Base-by-base conservation (phyloP, 2,888 invertebrate genomes). In the Rotaria socialis region DNA sequence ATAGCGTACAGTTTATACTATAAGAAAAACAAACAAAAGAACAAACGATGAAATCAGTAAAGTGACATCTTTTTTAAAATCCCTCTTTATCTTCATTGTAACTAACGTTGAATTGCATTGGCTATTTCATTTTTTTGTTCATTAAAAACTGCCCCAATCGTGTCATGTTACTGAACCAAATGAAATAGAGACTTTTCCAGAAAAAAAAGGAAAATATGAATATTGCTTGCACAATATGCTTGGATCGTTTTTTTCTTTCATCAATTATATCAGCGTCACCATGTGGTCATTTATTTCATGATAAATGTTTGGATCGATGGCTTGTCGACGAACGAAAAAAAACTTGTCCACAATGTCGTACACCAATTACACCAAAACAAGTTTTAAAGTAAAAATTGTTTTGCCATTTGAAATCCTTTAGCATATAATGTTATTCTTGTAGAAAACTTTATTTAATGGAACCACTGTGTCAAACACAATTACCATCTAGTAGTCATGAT, bases 271-370 rank as follows among this genome's bases (percentile, higher is more conserved):
- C 75, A 47, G 75, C n/a, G 8, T 80, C 43, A 24, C 75, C 75
- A 8, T 80, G 75, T 47, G 75, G 75, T n/a, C 75, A 80, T 80
- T 80, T 41, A 24, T 80, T 80, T 80, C 75, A 80, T 47, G 75
- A 80, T 41, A 80, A 47, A 47, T 80, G 75, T 47, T 47, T 80
- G n/a, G 47, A 80, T 80, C 75, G 75, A 24, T 80, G 75, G 75
- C 43, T 80, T 43, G 7, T 80, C 19, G 75, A 80, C 41, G 75
- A 80, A 47, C 41, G 47, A 80, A 80, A 80, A 80, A 80, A 80
- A 27, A 80, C 75, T 24, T 80, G 75, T 80, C 75, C 75, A 47
- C 75, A 80, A 47, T 80, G 75, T 80, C 75, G 75, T 43, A 22
- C 41, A 8, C 0, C 47, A 22, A 47, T 80, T 8, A 80, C 75